phyloP scores from a whole-genome alignment of 2,888 invertebrate species.

The Octodonta nipae region DNA sequence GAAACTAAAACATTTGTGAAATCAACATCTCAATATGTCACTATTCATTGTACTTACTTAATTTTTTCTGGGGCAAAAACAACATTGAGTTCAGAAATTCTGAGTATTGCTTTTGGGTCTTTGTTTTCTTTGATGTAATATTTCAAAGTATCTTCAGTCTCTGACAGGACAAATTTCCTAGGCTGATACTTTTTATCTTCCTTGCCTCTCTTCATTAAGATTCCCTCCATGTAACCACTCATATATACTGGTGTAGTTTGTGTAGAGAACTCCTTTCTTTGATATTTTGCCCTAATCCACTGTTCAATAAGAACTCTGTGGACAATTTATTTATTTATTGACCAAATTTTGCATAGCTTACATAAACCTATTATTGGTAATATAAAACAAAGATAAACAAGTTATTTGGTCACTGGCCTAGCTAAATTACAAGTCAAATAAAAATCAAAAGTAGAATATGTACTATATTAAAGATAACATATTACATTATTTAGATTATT shows the following conservation, averaged over 20 bases:
- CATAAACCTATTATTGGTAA: too few relatives aligned
- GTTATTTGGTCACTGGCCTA: too few relatives aligned
- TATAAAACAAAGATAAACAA: background rate
- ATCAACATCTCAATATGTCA: too few relatives aligned
- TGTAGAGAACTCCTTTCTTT: constrained; percentile 73
- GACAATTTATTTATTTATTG: constrained; percentile 6
- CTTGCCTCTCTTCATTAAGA: constrained; percentile 77
- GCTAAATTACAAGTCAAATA: too few relatives aligned
- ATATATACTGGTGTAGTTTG: constrained; percentile 68
- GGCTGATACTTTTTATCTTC: constrained; percentile 74
- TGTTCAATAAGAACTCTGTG: constrained; percentile 73
- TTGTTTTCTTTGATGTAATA: constrained; percentile 61
- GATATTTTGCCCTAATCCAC: constrained; percentile 84
- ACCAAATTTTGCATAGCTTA: background rate
- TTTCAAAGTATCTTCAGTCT: constrained; percentile 67
- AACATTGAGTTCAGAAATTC: constrained; percentile 70
- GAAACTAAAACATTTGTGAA: constrained; percentile 12
- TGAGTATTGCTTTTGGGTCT: constrained; percentile 70
- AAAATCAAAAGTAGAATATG: too few relatives aligned
- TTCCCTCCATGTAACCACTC: constrained; percentile 70
- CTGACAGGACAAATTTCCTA: constrained; percentile 69
- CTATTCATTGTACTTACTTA: too few relatives aligned
- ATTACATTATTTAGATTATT: too few relatives aligned
- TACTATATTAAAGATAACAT: too few relatives aligned
- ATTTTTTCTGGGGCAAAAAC: constrained; percentile 74